Base-by-base conservation (phyloP, 2,888 invertebrate genomes). In the Diarsia brunnea region DNA sequence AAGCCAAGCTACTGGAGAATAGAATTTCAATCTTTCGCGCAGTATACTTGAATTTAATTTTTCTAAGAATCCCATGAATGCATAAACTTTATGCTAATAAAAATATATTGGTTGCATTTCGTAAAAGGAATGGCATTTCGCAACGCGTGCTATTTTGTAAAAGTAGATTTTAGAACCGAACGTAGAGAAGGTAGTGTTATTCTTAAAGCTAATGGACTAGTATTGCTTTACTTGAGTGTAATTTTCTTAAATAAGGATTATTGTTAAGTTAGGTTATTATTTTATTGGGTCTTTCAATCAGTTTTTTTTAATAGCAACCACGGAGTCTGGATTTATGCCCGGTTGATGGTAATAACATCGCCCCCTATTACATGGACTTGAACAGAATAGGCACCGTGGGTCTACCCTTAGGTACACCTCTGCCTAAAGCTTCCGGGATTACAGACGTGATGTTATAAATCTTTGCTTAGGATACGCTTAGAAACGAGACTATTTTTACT, bases 21-120 rank as follows among this genome's bases (percentile, higher is more conserved):
- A 86, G 73, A 88, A 88, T 84, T 88, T 86, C 74, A 81, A 86
- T 78, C n/a, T 79, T 76, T 75, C 24, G 64, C 64, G 19, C 73
- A 72, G 53, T 72, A 65, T 60, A 27, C 16, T 75, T 43, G 71
- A 69, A 69, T 77, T 72, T 31, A 73, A 75, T 80, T 86, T 77
- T 73, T 74, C 65, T 75, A 53, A 66, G 70, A 74, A 82, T 78
- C 60, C 49, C 64, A 55, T 55, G 61, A 55, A 38, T 80, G 78
- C 73, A 73, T 64, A 60, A 24, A 55, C 38, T 79, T 87, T 74
- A 60, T 79, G 76, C 73, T 74, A 74, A 69, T 72, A 79, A 82
- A 58, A 77, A 82, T 65, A 31, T 65, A 65, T 77, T 77, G 24
- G 61, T 61, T 87, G 69, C 81, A 87, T 81, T 75, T 78, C 72